phyloP scores from a whole-genome alignment of 2,113 vertebrate species.

The Mastomys coucha region DNA sequence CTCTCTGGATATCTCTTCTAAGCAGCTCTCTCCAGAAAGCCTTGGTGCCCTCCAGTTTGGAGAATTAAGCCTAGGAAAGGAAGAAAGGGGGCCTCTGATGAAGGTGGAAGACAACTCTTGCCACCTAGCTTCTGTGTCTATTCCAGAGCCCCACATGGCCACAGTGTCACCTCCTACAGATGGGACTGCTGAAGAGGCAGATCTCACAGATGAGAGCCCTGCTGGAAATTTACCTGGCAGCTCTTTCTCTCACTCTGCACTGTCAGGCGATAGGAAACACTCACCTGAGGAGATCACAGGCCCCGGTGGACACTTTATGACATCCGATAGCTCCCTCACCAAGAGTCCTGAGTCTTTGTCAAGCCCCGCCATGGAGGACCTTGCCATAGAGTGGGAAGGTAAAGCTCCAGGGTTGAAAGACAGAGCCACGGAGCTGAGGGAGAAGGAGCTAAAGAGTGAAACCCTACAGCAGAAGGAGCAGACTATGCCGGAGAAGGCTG shows the following conservation, averaged over 20 bases:
- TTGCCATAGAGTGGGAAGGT: conserved; percentile 68
- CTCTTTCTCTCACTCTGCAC: conserved; percentile 54
- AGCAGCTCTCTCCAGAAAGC: conserved; percentile 84
- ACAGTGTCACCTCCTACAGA: conserved; percentile 59
- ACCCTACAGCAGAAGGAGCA: conserved; percentile 25
- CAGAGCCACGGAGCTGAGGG: conserved; percentile 51
- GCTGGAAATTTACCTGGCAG: conserved; percentile 52
- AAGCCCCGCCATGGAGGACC: conserved; percentile 66
- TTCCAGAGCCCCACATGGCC: conserved; percentile 67
- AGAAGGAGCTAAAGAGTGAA: conserved; percentile 34
- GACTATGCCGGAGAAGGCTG: conserved; percentile 33
- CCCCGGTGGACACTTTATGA: conserved; percentile 52
- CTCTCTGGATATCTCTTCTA: conserved; percentile 83
- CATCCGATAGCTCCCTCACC: conserved; percentile 69
- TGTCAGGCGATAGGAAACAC: conserved; percentile 6
- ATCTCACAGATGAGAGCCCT: conserved; percentile 75
- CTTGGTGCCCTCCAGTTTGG: conserved; percentile 79
- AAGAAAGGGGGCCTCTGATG: conserved; percentile 66
- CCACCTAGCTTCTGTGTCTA: neutral
- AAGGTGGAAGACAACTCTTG: conserved; percentile 52
- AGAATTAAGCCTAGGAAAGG: conserved; percentile 79
- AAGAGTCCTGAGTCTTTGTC: conserved; percentile 73
- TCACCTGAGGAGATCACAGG: conserved; percentile 36
- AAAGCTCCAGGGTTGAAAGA: conserved; percentile 48
- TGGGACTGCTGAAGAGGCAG: conserved; percentile 72